A percentile compares a stretch with the other conserved stretches of the same genome.
Evolutionary conservation across 2,888 invertebrate species (phyloP).

Genomic region (Pandemis heparana): DNA sequence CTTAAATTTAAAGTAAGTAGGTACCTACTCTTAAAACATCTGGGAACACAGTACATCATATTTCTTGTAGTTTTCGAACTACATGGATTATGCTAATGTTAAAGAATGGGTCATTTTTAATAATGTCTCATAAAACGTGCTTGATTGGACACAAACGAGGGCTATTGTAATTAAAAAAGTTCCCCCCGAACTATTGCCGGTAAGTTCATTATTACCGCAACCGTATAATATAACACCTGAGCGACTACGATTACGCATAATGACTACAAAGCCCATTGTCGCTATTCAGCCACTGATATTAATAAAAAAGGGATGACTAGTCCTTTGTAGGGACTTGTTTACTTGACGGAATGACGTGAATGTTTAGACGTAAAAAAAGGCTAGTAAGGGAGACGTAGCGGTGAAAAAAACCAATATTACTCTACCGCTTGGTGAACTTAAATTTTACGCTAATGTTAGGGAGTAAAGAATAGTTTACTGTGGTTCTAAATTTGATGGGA

Average conservation of each 20-base stretch:
- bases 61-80: background rate
- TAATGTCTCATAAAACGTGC: conserved; percentile 35
- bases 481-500: conserved; percentile 46
- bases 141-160: conserved; percentile 32
- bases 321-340: conserved; percentile 77
- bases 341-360: conserved; percentile 77
- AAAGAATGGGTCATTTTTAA: conserved; percentile 24
- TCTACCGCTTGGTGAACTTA: conserved; percentile 49
- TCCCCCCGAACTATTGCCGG: conserved; percentile 46
- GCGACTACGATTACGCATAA: conserved; percentile 76
- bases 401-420: conserved; percentile 54
- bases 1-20: too few species aligned
- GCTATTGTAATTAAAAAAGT: conserved; percentile 36
- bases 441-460: conserved; percentile 49
- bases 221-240: conserved; percentile 82
- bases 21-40: too few species aligned
- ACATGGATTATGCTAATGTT: conserved; percentile 16
- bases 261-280: conserved; percentile 78
- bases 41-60: too few species aligned
- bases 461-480: conserved; percentile 52
- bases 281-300: conserved; percentile 78
- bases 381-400: conserved; percentile 61
- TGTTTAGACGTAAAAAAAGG: conserved; percentile 74
- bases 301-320: conserved; percentile 79
- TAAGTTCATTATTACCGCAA: conserved; percentile 71